Conservation (phyloP, 2,113 vertebrate species). For the Myotis davidii region DNA sequence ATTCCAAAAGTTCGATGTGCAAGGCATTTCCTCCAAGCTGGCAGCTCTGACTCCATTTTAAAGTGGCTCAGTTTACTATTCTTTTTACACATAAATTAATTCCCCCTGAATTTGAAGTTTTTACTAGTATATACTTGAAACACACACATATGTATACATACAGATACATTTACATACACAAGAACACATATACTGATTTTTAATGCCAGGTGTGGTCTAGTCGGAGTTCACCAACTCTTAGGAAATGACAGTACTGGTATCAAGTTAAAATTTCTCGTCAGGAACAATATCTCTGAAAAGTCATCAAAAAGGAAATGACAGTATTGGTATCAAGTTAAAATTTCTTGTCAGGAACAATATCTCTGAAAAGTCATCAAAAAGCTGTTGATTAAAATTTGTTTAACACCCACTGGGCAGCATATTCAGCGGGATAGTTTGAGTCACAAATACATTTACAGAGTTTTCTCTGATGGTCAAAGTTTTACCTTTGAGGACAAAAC, state of each 20-base stretch:
- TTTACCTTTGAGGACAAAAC: not conserved
- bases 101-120: not conserved
- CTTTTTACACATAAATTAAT: not conserved
- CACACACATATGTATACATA: not conserved
- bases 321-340: not conserved
- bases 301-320: not conserved
- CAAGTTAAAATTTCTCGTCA: not conserved
- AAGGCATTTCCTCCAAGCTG: not conserved
- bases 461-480: not conserved
- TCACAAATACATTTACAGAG: not conserved
- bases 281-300: not conserved
- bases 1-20: not conserved
- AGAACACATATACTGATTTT: not conserved
- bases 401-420: not conserved
- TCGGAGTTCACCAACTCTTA: not conserved
- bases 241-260: not conserved
- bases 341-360: not conserved
- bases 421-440: not conserved
- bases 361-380: not conserved
- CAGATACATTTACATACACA: not conserved
- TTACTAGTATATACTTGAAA: not conserved
- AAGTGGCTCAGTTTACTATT: not conserved
- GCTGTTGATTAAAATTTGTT: not conserved
- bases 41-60: not conserved
- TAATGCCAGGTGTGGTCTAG: not conserved